These are phyloP conservation scores for Vanacampus margaritifer DNA, from an alignment of 2,113 vertebrate genomes.

Conservation along the genomic window DNA sequence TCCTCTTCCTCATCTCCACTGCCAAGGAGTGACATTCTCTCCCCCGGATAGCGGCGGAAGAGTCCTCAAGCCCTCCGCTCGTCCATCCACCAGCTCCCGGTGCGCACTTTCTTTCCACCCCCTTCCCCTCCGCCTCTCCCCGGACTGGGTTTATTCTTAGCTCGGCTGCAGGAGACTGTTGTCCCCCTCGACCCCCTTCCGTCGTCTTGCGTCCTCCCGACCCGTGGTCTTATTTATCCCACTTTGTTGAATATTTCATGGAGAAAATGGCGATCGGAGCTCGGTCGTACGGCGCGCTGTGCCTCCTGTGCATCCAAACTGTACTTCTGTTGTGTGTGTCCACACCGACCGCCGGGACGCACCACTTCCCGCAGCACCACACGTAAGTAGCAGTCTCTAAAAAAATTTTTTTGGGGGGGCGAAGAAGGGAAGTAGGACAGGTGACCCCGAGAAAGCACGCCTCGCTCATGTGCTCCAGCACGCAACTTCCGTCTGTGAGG, in stretches of 20 bases:
- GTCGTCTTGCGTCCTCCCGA: constrained; percentile 35
- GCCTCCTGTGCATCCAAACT: constrained; percentile 75
- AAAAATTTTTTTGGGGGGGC: constrained; percentile 19
- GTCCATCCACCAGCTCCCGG: constrained; percentile 45
- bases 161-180: constrained; percentile 51
- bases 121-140: neutral
- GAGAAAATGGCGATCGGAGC: constrained; percentile 85
- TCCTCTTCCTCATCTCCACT: constrained; percentile 46
- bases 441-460: constrained; percentile 53
- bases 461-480: constrained; percentile 30
- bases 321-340: constrained; percentile 78
- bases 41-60: constrained; percentile 1
- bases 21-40: constrained; percentile 17
- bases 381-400: constrained; percentile 80
- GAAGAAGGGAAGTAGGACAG: constrained; percentile 59
- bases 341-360: constrained; percentile 77
- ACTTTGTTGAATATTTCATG: constrained; percentile 84
- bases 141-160: constrained; percentile 63
- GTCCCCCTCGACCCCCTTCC: neutral
- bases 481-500: constrained; percentile 34
- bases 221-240: constrained; percentile 61
- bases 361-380: constrained; percentile 90
- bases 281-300: constrained; percentile 80
- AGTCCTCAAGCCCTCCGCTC: constrained; percentile 35
- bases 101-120: constrained; percentile 43